These are phyloP conservation scores for Olivierus martensii DNA, from an alignment of 1,140 invertebrate species.

Conservation along the genomic window DNA sequence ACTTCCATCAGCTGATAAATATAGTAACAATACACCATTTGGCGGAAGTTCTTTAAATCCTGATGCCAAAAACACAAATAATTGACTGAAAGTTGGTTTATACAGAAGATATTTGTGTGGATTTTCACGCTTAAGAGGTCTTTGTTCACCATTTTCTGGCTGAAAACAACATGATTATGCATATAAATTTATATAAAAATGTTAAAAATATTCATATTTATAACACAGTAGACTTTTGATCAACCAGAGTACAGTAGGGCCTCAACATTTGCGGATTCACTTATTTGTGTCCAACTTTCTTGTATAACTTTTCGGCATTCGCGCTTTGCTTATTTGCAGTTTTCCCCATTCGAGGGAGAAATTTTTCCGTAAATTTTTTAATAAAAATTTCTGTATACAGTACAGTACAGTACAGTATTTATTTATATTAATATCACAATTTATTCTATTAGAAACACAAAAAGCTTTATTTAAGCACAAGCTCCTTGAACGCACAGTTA, in stretches of 20 bases:
- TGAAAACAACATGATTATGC: no score
- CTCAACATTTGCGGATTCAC: conserved; percentile 56
- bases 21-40: conserved; percentile 78
- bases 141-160: conserved; percentile 23
- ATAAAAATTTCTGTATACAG: no score
- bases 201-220: no score
- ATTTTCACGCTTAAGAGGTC: conserved; percentile 58
- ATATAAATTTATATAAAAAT: no score
- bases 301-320: conserved; percentile 90
- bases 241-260: conserved; percentile 65
- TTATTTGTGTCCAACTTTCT: conserved; percentile 56
- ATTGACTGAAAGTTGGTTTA: conserved; percentile 86
- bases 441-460: no score
- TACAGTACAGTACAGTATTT: no score
- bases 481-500: no score
- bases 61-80: conserved; percentile 84
- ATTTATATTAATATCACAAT: no score
- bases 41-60: conserved; percentile 80
- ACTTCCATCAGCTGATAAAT: conserved; percentile 86
- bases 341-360: no score
- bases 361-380: no score
- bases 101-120: conserved; percentile 94
- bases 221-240: conserved; percentile 31
- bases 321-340: no score
- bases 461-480: no score